These are phyloP conservation scores for Neoaliturus tenellus DNA, from an alignment of 2,888 invertebrate species.

Conservation along the genomic window DNA sequence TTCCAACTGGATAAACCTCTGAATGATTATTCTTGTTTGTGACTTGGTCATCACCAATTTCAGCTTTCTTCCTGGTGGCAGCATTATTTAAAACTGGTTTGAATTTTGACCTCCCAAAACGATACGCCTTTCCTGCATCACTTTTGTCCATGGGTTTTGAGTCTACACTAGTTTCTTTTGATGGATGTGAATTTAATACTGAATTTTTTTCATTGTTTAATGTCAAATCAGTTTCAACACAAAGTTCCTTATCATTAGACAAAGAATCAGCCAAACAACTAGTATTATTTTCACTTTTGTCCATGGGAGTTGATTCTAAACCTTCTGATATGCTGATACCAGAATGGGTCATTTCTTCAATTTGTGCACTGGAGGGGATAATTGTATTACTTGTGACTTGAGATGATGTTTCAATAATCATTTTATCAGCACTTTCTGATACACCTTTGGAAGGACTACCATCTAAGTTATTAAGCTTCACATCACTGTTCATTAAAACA, in stretches of 20 bases:
- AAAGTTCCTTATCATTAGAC: too few relatives aligned
- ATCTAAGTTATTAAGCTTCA: too few relatives aligned
- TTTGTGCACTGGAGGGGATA: not conserved
- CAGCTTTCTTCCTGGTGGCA: conserved; percentile 3
- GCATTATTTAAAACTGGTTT: conserved; percentile 20
- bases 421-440: not conserved
- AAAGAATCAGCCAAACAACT: not conserved
- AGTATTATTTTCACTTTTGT: not conserved
- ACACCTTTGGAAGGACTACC: too few relatives aligned
- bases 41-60: not conserved
- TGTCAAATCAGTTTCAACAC: not conserved
- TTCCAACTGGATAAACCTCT: not conserved
- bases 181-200: not conserved
- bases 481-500: too few relatives aligned
- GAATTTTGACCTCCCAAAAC: conserved; percentile 11
- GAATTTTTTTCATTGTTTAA: not conserved
- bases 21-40: not conserved
- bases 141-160: not conserved
- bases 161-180: not conserved
- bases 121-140: not conserved
- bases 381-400: not conserved
- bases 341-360: not conserved
- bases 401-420: not conserved
- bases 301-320: not conserved
- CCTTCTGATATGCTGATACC: not conserved